phyloP scores from a whole-genome alignment of 2,888 invertebrate genomes.

The Tethea ocularis region DNA sequence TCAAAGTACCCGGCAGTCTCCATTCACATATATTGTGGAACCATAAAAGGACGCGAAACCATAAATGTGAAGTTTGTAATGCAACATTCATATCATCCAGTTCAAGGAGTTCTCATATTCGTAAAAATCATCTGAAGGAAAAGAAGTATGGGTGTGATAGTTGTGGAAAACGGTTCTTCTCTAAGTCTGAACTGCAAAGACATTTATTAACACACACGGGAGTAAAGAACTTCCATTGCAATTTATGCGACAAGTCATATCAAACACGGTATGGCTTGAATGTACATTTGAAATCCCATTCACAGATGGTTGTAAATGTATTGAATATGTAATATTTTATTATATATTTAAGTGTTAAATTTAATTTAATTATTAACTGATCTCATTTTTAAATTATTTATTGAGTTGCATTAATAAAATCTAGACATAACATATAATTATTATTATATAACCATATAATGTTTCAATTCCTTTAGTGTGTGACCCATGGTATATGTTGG shows the following conservation, averaged over 20 bases:
- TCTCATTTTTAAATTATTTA: conserved; percentile 11
- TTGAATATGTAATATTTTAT: conserved; percentile 44
- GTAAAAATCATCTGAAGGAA: conserved; percentile 77
- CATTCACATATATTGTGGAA: conserved; percentile 77
- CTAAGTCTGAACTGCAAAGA: conserved; percentile 72
- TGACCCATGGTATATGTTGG: too few relatives aligned
- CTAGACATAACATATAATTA: too few relatives aligned
- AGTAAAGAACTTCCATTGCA: conserved; percentile 77
- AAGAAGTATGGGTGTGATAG: conserved; percentile 76
- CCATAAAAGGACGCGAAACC: conserved; percentile 73
- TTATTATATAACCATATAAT: too few relatives aligned
- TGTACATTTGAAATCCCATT: conserved; percentile 76
- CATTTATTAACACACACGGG: conserved; percentile 77
- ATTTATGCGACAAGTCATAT: conserved; percentile 77
- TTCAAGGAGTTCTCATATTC: conserved; percentile 71
- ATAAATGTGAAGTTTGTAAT: conserved; percentile 77
- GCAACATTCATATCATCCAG: conserved; percentile 77
- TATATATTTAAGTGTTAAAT: conserved; percentile 20
- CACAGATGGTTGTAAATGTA: conserved; percentile 50
- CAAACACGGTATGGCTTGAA: conserved; percentile 77
- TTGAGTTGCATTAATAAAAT: neutral
- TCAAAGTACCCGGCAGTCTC: conserved; percentile 75
- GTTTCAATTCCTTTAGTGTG: too few relatives aligned
- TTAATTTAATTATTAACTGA: neutral
- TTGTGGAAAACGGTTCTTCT: conserved; percentile 75